Base-by-base conservation (phyloP, 2,888 invertebrate genomes). In the Coleophora deauratella region DNA sequence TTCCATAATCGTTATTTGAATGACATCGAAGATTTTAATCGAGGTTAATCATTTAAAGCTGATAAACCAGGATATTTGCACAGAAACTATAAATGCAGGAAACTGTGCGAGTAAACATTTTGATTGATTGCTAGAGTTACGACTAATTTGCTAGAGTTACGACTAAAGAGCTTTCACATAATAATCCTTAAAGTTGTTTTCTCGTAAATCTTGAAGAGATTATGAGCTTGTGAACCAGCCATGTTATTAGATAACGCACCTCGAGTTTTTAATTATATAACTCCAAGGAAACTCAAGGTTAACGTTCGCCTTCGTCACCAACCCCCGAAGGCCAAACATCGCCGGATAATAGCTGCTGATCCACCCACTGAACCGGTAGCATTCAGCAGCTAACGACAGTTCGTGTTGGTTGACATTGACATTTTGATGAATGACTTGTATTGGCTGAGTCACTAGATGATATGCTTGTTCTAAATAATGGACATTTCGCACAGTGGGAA, bases 361-460 rank as follows among this genome's bases (percentile, higher is more conserved):
- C 38, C 36, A 38, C 46, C 45, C 36, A 45, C 45, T 30, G 12
- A 32, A 21, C 21, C 39, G 35, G 15, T 27, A 40, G 12, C 27
- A 37, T 41, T 41, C 40, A 15, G 37, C 37, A 14, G n/a, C 37
- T 45, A 43, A 41, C 41, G 45, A 45, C 41, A 45, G 33, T 44
- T 41, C 38, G 15, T 40, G 40, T 36, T 12, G 30, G 33, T 42
- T 52, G 50, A 52, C 55, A 57, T 57, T 55, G 57, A 51, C 50
- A 51, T 45, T 42, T 47, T 46, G 45, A 54, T 44, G 43, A 46
- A 43, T 46, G 39, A 35, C 39, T 31, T 33, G 44, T 21, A 44
- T 46, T 43, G 51, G 53, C 49, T 48, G 42, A 43, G 46, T 54
- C 52, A 52, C 37, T 35, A 31, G 31, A 31, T 21, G 21, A 21